Conservation (phyloP, 2,888 invertebrate genomes). For the Coleophora flavipennella region DNA sequence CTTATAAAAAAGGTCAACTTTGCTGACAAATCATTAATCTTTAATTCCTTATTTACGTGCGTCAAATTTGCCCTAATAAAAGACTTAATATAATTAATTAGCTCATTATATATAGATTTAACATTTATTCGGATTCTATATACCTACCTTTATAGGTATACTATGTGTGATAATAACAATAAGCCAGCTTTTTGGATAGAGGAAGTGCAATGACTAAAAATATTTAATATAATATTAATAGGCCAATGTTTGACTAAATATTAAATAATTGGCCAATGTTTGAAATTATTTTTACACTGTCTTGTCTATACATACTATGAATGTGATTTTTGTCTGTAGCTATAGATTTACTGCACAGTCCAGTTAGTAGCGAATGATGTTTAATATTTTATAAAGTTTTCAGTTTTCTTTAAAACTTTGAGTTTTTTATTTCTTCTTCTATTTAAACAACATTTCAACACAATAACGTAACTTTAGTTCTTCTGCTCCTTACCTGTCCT, state of each 20-base stretch:
- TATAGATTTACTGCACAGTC: slow-evolving; percentile 45
- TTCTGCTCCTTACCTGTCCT: too few relatives aligned
- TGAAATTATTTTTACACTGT: slow-evolving; percentile 71
- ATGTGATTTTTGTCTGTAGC: slow-evolving; percentile 65
- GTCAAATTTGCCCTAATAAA: too few relatives aligned
- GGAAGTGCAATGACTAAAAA: slow-evolving; percentile 64
- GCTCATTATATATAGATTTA: slow-evolving; percentile 14
- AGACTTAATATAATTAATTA: too few relatives aligned
- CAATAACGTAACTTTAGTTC: too few relatives aligned
- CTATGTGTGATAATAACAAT: slow-evolving; percentile 67
- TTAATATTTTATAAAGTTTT: slow-evolving; percentile 10
- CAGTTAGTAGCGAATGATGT: slow-evolving; percentile 29
- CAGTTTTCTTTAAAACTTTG: too few relatives aligned
- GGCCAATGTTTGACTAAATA: too few relatives aligned
- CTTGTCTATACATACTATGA: slow-evolving; percentile 36
- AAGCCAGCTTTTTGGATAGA: slow-evolving; percentile 63
- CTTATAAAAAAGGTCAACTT: too few relatives aligned
- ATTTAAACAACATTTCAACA: too few relatives aligned
- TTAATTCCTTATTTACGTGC: too few relatives aligned
- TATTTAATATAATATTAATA: too few relatives aligned
- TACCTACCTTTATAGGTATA: slow-evolving; percentile 57
- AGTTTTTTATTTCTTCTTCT: too few relatives aligned
- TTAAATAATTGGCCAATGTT: slow-evolving; percentile 70
- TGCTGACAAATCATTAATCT: too few relatives aligned
- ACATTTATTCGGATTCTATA: slow-evolving; percentile 47